Conservation (phyloP, 2,113 vertebrate genomes). For the Heptranchias perlo region DNA sequence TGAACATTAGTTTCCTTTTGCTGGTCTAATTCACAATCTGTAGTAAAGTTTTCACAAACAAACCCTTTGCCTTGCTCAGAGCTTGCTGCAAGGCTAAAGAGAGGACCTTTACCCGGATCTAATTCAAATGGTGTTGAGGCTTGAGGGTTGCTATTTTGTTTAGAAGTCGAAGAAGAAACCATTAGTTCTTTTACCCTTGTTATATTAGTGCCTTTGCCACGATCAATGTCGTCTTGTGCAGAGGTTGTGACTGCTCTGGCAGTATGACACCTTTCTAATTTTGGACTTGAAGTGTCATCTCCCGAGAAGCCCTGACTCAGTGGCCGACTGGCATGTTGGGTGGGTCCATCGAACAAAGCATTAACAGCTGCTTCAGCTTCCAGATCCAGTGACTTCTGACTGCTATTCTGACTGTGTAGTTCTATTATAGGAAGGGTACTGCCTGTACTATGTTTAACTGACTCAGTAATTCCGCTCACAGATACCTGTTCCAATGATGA, state of each 20-base stretch:
- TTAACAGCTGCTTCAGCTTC: constrained; percentile 69
- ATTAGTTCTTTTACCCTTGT: neutral
- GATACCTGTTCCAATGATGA: neutral
- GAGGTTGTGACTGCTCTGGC: neutral
- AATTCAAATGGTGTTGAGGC: neutral
- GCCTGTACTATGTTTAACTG: constrained; percentile 45
- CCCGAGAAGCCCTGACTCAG: constrained; percentile 63
- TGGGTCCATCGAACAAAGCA: constrained; percentile 82
- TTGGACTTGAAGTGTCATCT: neutral
- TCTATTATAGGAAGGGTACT: constrained; percentile 34
- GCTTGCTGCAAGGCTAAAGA: neutral
- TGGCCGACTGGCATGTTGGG: constrained; percentile 66
- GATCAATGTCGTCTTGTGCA: too few species aligned
- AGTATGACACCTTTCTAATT: neutral
- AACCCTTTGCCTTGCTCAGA: neutral
- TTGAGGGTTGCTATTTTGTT: neutral
- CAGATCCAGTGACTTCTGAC: constrained; percentile 53
- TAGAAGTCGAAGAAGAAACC: neutral
- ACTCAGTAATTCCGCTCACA: neutral
- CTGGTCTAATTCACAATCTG: neutral
- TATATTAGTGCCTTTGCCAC: neutral
- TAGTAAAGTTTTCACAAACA: neutral
- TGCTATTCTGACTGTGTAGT: constrained; percentile 41
- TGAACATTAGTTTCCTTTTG: neutral
- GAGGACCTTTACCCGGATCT: neutral